Percentiles rank a stretch among this genome's conserved stretches.
Evolutionary conservation across 92 coral and sea anemone species (phyloP).

Genomic region (Phenganax subtilis): DNA sequence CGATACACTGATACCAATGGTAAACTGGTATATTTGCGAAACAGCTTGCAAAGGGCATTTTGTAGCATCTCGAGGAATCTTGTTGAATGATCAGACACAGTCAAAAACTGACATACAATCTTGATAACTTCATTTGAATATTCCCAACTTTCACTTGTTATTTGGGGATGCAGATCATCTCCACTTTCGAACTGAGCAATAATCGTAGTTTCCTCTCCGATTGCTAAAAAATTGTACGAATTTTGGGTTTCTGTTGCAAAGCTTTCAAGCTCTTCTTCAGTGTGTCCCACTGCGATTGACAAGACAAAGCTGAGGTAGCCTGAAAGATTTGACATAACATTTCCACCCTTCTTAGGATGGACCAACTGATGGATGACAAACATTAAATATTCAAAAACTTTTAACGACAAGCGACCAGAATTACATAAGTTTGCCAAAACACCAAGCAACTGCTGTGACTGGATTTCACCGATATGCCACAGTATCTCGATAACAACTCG

Average conservation of each 20-base stretch:
- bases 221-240: not conserved
- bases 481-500: constrained; percentile 63
- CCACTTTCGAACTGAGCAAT: constrained; percentile 1
- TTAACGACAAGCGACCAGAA: constrained; percentile 2
- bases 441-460: constrained; percentile 6
- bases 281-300: constrained; percentile 9
- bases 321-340: not conserved
- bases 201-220: not conserved
- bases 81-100: constrained; percentile 10
- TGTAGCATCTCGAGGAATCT: constrained; percentile 6
- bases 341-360: not conserved
- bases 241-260: not conserved
- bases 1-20: constrained; percentile 22
- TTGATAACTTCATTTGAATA: not conserved
- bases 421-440: constrained; percentile 2
- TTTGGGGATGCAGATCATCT: not conserved
- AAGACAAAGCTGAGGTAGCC: constrained; percentile 30
- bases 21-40: constrained; percentile 2
- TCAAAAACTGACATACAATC: constrained; percentile 11
- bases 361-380: constrained; percentile 10
- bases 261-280: not conserved
- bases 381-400: constrained; percentile 1
- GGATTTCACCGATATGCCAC: constrained; percentile 25
- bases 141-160: constrained; percentile 1
- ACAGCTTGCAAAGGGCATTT: not conserved